Conservation (phyloP, 1,140 invertebrate species). For the Brachionus sp. region DNA sequence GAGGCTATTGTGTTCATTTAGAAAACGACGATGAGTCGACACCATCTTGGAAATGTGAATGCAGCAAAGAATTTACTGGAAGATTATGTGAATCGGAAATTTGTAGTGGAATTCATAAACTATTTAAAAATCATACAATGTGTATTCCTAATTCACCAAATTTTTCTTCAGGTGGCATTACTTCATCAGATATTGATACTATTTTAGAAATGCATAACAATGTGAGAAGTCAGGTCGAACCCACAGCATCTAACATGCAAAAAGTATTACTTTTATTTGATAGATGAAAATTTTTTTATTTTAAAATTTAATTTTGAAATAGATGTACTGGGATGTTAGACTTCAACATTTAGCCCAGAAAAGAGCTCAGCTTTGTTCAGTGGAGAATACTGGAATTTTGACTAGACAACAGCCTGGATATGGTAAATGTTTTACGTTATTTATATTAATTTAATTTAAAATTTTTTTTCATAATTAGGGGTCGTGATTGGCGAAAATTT, state of each 20-base stretch:
- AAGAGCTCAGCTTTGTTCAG: slow-evolving; percentile 29
- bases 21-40: background rate
- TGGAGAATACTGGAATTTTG: slow-evolving; percentile 22
- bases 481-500: slow-evolving; percentile 46
- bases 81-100: slow-evolving; percentile 29
- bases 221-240: slow-evolving; percentile 5
- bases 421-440: background rate
- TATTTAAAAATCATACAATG: slow-evolving; percentile 40
- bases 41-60: slow-evolving; percentile 23
- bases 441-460: background rate
- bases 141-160: slow-evolving; percentile 8
- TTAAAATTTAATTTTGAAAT: background rate
- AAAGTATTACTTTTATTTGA: background rate
- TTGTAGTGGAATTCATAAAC: slow-evolving; percentile 18
- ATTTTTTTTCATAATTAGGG: background rate
- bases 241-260: slow-evolving; percentile 42
- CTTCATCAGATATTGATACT: slow-evolving; percentile 1
- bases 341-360: slow-evolving; percentile 38
- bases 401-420: slow-evolving; percentile 40
- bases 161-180: slow-evolving; percentile 2
- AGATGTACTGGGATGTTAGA: slow-evolving; percentile 45
- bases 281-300: background rate
- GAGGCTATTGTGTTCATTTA: slow-evolving; percentile 7
- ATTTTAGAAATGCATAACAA: slow-evolving; percentile 37
- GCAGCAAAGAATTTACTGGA: slow-evolving; percentile 25